Evolutionary conservation across 1,140 invertebrate species (phyloP).

Genomic region (Drosophila funebris): DNA sequence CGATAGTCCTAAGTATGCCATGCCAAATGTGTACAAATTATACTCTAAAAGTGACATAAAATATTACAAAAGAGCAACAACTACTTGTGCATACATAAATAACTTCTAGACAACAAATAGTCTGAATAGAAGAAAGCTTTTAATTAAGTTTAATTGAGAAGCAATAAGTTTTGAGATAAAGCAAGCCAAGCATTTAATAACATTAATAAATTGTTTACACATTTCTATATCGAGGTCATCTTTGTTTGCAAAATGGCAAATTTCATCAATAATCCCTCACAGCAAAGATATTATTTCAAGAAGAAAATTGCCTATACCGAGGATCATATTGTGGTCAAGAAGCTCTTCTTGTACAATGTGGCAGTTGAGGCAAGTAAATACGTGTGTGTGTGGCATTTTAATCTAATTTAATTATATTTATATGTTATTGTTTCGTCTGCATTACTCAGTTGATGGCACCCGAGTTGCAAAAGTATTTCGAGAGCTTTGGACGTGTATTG

Average conservation of each 20-base stretch:
- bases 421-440: not conserved
- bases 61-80: not conserved
- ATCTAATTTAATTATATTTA: too few relatives aligned
- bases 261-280: constrained; percentile 20
- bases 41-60: not conserved
- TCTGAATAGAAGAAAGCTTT: not conserved
- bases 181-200: not conserved
- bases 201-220: not conserved
- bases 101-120: not conserved
- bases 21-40: not conserved
- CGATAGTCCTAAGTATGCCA: too few relatives aligned
- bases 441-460: constrained; percentile 2
- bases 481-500: constrained; percentile 26
- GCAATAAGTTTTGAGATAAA: too few relatives aligned
- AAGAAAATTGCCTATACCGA: constrained; percentile 42
- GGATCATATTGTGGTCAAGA: constrained; percentile 45
- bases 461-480: constrained; percentile 26
- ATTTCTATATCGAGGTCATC: not conserved
- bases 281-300: constrained; percentile 37
- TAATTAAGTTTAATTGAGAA: too few relatives aligned
- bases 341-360: constrained; percentile 46
- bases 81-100: not conserved
- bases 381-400: too few relatives aligned
- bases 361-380: constrained; percentile 16
- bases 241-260: constrained; percentile 19